Evolutionary conservation across 2,888 invertebrate genomes (phyloP), one percentile per base, ranked within the genome.

Genomic region (Drosophila subsilvestris): DNA sequence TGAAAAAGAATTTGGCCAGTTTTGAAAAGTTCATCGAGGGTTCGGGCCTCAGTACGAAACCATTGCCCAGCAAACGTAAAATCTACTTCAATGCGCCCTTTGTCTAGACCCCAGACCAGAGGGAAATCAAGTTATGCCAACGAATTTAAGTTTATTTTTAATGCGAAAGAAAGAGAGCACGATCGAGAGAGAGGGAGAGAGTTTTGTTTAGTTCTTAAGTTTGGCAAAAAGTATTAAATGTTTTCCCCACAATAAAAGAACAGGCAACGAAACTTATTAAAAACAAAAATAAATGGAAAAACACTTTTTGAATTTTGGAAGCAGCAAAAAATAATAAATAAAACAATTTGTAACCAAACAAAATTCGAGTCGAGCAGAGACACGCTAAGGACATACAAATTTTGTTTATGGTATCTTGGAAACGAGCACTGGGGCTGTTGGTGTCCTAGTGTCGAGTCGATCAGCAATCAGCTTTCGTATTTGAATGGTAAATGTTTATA

Each of bases 21-120:
- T 92, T 91, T 65, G 90, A 91, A 58, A 91, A 90, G 58, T 92
- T 92, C 67, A 90, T 92, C 25, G 91, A 91, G 54, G 89, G 90
- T 22, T 89, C 91, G 0, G 91, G 90, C 5, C 63, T 91, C 61
- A 90, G 90, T 71, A 89, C 89, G 42, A 92, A 92, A 74, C 91
- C 92, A 37, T 83, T 91, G 81, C 92, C 91, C 43, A 86, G 90
- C 65, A 91, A 91, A 78, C 86, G 91, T 6, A 92, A 92, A 76
- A 90, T 92, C 65, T 92, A 91, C 72, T 92, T 91, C 69, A 89
- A 91, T 32, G 92, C 91, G 50, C 92, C 92, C 37, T 92, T 92
- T 79, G 92, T 92, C 71, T 92, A 82, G 32, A 32, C 32, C 4
- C 3, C 4, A 22, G 25, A 6, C 25, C 6, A 89, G 20, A 22